Evolutionary conservation across 2,797 vertebrate species (phyloP).

Genomic region (Balearica regulorum): DNA sequence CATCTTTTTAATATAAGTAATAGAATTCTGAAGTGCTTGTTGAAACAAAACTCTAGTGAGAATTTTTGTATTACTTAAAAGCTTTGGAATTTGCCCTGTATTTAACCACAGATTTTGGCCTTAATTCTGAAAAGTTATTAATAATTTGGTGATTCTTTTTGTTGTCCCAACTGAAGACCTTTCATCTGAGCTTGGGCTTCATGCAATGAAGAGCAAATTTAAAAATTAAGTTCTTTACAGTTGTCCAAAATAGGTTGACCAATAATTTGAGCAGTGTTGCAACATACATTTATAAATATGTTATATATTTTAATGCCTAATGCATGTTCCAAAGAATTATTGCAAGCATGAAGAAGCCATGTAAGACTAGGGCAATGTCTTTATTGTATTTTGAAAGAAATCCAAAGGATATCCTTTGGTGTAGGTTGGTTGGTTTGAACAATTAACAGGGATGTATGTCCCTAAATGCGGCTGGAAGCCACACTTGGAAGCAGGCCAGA

Average conservation of each 20-base stretch:
- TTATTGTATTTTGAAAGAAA: background rate
- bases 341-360: background rate
- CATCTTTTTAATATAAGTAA: background rate
- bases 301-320: background rate
- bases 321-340: background rate
- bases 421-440: background rate
- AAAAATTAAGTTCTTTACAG: background rate
- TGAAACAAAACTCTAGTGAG: background rate
- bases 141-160: background rate
- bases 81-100: background rate
- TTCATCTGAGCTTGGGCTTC: background rate
- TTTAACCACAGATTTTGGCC: background rate
- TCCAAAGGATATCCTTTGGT: background rate
- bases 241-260: background rate
- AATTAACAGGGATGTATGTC: background rate
- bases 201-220: background rate
- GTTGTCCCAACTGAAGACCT: background rate
- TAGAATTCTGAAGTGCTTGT: background rate
- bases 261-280: background rate
- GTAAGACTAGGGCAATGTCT: background rate
- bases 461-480: background rate
- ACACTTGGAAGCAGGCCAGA: background rate
- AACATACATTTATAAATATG: background rate
- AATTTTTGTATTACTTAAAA: background rate
- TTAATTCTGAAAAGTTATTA: background rate